Percentiles rank a stretch among this genome's conserved stretches.
phyloP scores from a whole-genome alignment of 2,797 vertebrate species.

The Oryzias sinensis region DNA sequence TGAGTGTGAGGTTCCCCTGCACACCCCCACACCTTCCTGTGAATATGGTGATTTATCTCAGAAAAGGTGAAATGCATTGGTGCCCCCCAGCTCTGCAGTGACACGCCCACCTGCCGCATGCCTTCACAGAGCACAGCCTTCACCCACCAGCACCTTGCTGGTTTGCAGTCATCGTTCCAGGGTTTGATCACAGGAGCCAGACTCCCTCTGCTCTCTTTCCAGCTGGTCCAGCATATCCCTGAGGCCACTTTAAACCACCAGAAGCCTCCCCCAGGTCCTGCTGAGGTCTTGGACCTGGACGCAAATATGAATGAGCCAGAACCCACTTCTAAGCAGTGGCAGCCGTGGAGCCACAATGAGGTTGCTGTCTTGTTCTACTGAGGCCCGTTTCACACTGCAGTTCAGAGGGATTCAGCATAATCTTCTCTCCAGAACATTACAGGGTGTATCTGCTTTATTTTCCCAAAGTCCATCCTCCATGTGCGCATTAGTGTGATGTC shows the following conservation, averaged over 20 bases:
- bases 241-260: slow-evolving; percentile 98
- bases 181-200: slow-evolving; percentile 1
- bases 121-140: slow-evolving; percentile 36
- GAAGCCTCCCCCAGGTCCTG: slow-evolving; percentile 91
- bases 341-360: slow-evolving; percentile 84
- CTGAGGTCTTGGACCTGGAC: slow-evolving; percentile 82
- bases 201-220: slow-evolving; percentile 64
- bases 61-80: slow-evolving; percentile 59
- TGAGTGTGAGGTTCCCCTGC: slow-evolving; percentile 26
- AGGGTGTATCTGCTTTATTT: neutral
- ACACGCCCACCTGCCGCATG: slow-evolving; percentile 71
- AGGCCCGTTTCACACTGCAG: slow-evolving; percentile 50
- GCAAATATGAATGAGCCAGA: slow-evolving; percentile 90
- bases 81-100: slow-evolving; percentile 48
- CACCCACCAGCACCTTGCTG: slow-evolving; percentile 11
- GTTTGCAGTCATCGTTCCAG: slow-evolving; percentile 9
- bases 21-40: slow-evolving; percentile 20
- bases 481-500: too few species aligned
- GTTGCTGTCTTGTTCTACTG: slow-evolving; percentile 52
- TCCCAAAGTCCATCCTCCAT: neutral
- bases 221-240: slow-evolving; percentile 95
- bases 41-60: slow-evolving; percentile 43
- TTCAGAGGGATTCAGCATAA: slow-evolving; percentile 6
- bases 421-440: neutral
- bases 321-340: slow-evolving; percentile 67